Conservation (phyloP, 1,140 invertebrate species). For the Apis laboriosa region DNA sequence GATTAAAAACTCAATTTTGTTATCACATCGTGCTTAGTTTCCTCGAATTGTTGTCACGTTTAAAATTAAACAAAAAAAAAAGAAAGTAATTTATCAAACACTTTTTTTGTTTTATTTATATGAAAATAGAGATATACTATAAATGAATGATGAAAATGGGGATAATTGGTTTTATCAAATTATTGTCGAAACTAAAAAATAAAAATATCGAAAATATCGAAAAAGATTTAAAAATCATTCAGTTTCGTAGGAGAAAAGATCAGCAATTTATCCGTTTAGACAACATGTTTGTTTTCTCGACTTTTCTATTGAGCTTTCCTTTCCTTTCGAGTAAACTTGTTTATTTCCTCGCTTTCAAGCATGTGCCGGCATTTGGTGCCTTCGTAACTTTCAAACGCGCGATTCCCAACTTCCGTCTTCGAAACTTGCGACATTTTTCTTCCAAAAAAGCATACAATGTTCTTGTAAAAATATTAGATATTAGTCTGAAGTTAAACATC, state of each 20-base stretch:
- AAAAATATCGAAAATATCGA: too few relatives aligned
- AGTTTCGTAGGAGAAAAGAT: background rate
- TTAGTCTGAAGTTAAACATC: background rate
- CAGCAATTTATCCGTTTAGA: conserved; percentile 54
- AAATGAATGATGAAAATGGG: too few relatives aligned
- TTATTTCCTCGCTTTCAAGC: conserved; percentile 42
- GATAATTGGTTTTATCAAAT: too few relatives aligned
- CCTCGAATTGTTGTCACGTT: too few relatives aligned
- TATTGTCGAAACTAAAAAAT: background rate
- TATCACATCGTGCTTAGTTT: too few relatives aligned
- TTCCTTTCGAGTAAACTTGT: conserved; percentile 33
- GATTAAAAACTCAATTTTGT: background rate
- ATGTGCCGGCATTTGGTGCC: background rate
- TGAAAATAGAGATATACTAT: too few relatives aligned
- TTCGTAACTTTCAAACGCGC: conserved; percentile 26
- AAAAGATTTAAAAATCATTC: background rate
- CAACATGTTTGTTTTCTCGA: conserved; percentile 41
- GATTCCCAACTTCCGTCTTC: background rate
- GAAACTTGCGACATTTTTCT: conserved; percentile 28
- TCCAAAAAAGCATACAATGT: background rate
- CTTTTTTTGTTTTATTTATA: too few relatives aligned
- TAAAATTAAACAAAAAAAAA: too few relatives aligned
- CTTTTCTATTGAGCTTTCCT: conserved; percentile 26
- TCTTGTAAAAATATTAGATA: background rate
- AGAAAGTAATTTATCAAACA: too few relatives aligned